These are phyloP conservation scores for Furcula furcula DNA, from an alignment of 2,888 invertebrate genomes.

Conservation along the genomic window DNA sequence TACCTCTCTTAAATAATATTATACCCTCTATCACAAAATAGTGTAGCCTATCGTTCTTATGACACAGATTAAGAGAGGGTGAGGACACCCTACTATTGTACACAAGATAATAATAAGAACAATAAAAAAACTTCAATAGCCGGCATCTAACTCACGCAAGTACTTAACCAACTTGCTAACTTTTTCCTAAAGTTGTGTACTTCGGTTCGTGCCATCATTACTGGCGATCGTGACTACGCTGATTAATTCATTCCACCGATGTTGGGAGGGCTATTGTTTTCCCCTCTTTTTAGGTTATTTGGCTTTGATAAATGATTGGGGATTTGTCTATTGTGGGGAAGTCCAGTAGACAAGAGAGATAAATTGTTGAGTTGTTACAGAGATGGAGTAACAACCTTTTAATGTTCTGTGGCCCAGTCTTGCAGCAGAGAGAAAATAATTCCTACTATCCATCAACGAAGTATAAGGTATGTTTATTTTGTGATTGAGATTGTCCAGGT, in stretches of 20 bases:
- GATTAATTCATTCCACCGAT: constrained; percentile 60
- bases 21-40: no score
- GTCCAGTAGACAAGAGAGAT: constrained; percentile 26
- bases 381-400: constrained; percentile 19
- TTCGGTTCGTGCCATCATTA: constrained; percentile 69
- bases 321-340: constrained; percentile 42
- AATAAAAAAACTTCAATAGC: constrained; percentile 49
- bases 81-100: no score
- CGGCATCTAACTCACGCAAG: constrained; percentile 48
- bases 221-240: constrained; percentile 66
- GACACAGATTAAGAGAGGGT: no score
- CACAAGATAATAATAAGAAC: constrained; percentile 37
- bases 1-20: no score
- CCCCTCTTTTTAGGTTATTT: constrained; percentile 47
- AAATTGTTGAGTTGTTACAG: constrained; percentile 30
- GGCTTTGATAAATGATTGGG: constrained; percentile 46
- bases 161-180: constrained; percentile 40
- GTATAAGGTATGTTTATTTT: no score
- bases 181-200: constrained; percentile 56
- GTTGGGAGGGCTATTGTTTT: constrained; percentile 50
- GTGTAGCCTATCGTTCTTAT: no score
- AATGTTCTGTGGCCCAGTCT: no score
- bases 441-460: no score
- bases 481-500: no score
- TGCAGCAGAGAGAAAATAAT: no score